A percentile compares a stretch with the other conserved stretches of the same genome.
These are phyloP conservation scores for Saturnia pavonia DNA, from an alignment of 2,888 invertebrate species.

Conservation along the genomic window DNA sequence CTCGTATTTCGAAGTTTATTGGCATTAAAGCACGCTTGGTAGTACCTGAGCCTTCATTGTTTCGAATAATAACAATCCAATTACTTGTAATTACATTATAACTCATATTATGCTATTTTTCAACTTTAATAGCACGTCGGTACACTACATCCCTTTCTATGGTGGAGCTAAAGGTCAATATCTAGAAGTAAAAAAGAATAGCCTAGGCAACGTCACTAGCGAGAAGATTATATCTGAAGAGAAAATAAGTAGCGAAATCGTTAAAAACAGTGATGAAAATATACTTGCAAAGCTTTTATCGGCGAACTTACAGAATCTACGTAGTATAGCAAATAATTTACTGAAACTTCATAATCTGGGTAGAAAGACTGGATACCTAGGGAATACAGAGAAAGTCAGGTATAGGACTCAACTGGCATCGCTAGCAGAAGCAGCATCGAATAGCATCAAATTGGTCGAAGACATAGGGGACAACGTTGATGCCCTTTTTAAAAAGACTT, in stretches of 20 bases:
- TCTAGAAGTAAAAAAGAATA: conserved; percentile 81
- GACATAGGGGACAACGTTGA: conserved; percentile 80
- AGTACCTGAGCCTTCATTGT: not conserved
- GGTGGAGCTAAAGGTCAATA: conserved; percentile 88
- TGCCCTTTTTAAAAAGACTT: conserved; percentile 54
- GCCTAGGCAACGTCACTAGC: conserved; percentile 73
- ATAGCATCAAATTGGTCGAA: conserved; percentile 78
- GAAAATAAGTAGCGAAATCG: conserved; percentile 65
- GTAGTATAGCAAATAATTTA: conserved; percentile 80
- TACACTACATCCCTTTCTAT: conserved; percentile 84
- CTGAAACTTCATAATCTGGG: conserved; percentile 83
- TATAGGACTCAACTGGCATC: conserved; percentile 82
- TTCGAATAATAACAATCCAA: not conserved
- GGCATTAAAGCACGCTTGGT: too few species aligned
- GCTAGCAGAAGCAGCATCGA: conserved; percentile 81
- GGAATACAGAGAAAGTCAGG: conserved; percentile 75
- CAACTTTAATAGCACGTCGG: conserved; percentile 22
- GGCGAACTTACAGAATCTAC: conserved; percentile 81
- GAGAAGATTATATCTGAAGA: conserved; percentile 76
- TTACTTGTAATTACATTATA: not conserved
- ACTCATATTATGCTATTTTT: not conserved
- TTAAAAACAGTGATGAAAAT: conserved; percentile 67
- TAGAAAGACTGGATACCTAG: conserved; percentile 81
- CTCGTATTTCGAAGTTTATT: not conserved
- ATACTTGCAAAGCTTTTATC: conserved; percentile 70